Base-by-base conservation (phyloP, 2,797 vertebrate species). In the Phoxinus dragarum region DNA sequence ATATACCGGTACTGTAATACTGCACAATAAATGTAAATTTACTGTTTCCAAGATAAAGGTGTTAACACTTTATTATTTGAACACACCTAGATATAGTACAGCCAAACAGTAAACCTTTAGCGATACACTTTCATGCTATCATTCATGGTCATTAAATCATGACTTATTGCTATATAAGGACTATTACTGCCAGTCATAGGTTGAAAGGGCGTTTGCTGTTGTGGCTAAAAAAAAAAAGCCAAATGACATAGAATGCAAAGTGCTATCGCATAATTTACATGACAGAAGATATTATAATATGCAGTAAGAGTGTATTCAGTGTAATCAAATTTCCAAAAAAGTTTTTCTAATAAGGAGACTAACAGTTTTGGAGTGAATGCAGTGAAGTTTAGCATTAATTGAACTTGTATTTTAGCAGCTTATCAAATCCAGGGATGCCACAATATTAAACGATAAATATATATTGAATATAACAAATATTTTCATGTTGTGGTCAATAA, bases 131-230 rank as follows among this genome's bases (percentile, higher is more conserved):
- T 40, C 61, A 38, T 52, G 31, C 71, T 59, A 38, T 38, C 82
- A 64, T n/a, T 68, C 86, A 85, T 27, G 34, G 67, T 73, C 78
- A 76, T 75, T 49, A 61, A 38, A 61, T 66, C 16, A 84, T 56
- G 68, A 40, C 59, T 71, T 85, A 71, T 61, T 61, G 52, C 79
- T 83, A 85, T 81, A 84, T 87, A 61, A 74, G 59, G 77, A 49
- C 67, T 85, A 79, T 81, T 52, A 56, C 38, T 47, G 44, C n/a
- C 34, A 85, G 56, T 42, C 67, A 56, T 52, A 36, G 42, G 75
- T 72, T 54, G 23, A 82, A 87, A 89, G 71, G 49, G 68, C 49
- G 66, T 82, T 68, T 76, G 36, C 52, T 6, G 8, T 19, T 69
- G 23, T 64, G 34, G 4, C 38, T 49, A 61, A 31, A 23, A 64